Evolutionary conservation across 2,797 vertebrate genomes (phyloP).

Genomic region (Pteropus rufus): DNA sequence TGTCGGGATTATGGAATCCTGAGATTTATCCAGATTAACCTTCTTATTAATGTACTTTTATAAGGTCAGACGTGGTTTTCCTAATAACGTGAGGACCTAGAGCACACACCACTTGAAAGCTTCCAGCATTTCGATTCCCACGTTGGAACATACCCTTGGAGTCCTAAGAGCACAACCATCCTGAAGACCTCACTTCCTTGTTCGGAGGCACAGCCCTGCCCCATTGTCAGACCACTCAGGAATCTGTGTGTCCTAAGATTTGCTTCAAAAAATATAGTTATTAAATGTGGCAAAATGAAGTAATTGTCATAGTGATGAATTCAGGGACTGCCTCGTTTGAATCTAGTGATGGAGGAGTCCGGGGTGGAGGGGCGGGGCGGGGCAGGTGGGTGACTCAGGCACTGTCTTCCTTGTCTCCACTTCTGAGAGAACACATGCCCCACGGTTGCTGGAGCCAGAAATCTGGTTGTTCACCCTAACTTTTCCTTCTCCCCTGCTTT

Average conservation of each 20-base stretch:
- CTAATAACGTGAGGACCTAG: neutral
- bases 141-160: neutral
- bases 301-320: neutral
- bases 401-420: neutral
- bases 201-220: neutral
- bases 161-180: neutral
- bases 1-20: neutral
- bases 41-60: neutral
- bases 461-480: neutral
- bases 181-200: neutral
- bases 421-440: neutral
- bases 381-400: too few relatives aligned
- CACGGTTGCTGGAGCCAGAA: neutral
- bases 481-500: neutral
- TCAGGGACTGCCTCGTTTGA: neutral
- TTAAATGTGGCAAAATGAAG: neutral
- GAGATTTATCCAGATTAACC: neutral
- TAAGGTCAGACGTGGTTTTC: neutral
- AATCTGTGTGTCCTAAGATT: neutral
- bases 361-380: too few relatives aligned
- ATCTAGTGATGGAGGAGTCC: neutral
- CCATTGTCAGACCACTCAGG: neutral
- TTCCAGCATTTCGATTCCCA: neutral
- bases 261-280: neutral
- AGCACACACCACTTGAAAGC: too few relatives aligned